phyloP scores from a whole-genome alignment of 1,140 invertebrate species.

The Cyclargus thomasi region DNA sequence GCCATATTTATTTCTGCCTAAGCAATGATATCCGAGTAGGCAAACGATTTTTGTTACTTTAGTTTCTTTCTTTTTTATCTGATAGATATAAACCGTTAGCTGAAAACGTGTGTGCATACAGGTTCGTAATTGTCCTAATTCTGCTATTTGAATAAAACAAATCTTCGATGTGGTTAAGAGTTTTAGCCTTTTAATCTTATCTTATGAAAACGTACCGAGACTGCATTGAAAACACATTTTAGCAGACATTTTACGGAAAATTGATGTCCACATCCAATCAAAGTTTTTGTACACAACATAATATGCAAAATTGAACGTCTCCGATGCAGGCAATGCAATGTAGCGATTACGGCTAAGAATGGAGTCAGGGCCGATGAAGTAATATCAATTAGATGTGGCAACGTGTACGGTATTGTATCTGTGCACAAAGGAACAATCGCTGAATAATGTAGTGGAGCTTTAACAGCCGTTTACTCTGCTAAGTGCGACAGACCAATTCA shows the following conservation, averaged over 20 bases:
- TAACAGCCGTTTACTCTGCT: neutral
- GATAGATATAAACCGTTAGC: too few relatives aligned
- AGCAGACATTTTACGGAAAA: neutral
- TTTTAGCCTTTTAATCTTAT: too few relatives aligned
- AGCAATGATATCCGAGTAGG: neutral
- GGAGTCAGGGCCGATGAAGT: conserved; percentile 17
- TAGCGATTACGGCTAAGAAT: conserved; percentile 11
- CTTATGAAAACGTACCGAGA: too few relatives aligned
- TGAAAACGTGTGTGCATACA: too few relatives aligned
- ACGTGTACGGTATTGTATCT: conserved; percentile 10
- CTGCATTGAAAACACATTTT: too few relatives aligned
- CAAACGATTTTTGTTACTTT: neutral
- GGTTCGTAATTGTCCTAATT: too few relatives aligned
- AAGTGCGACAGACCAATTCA: neutral
- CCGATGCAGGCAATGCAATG: conserved; percentile 4
- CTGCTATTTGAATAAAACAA: too few relatives aligned
- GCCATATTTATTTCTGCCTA: neutral
- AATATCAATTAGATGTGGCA: conserved; percentile 16
- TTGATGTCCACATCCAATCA: neutral
- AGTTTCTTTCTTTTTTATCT: neutral
- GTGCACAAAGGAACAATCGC: conserved; percentile 7
- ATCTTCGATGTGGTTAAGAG: too few relatives aligned
- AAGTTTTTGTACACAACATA: neutral
- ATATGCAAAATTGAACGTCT: neutral
- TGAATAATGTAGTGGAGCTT: neutral